phyloP scores from a whole-genome alignment of 53 echinoderm and acorn worm genomes.

The Zoroaster sp. region DNA sequence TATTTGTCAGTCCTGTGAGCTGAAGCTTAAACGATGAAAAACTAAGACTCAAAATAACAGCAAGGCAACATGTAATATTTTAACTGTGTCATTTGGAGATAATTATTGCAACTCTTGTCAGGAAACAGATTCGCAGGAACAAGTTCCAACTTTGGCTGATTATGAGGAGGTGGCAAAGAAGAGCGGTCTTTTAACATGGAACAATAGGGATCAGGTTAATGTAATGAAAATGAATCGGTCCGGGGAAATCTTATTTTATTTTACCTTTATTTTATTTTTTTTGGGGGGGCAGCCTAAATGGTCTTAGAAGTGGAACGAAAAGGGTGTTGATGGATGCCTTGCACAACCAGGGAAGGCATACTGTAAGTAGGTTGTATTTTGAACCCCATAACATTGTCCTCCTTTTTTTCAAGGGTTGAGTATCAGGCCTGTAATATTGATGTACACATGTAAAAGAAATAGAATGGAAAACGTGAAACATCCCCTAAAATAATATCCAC shows the following conservation, averaged over 20 bases:
- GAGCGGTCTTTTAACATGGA: constrained; percentile 5
- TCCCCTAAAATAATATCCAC: neutral
- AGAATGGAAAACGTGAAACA: neutral
- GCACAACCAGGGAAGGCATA: neutral
- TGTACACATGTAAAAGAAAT: neutral
- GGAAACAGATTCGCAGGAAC: neutral
- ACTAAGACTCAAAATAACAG: neutral
- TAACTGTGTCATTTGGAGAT: neutral
- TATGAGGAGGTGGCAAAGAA: neutral
- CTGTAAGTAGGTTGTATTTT: neutral
- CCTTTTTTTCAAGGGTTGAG: neutral
- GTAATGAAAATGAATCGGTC: neutral
- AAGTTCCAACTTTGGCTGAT: neutral
- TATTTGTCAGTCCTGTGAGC: neutral
- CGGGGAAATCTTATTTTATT: neutral
- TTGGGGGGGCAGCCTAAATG: neutral
- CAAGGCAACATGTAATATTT: constrained; percentile 8
- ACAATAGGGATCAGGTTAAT: neutral
- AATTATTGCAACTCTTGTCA: neutral
- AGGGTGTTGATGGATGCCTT: neutral
- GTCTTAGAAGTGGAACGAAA: too few relatives aligned
- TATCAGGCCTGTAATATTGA: too few relatives aligned
- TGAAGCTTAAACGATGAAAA: constrained; percentile 12
- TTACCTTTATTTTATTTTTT: neutral
- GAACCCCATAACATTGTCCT: neutral